Conservation (phyloP, 2,888 invertebrate species). For the Gibbula magus region DNA sequence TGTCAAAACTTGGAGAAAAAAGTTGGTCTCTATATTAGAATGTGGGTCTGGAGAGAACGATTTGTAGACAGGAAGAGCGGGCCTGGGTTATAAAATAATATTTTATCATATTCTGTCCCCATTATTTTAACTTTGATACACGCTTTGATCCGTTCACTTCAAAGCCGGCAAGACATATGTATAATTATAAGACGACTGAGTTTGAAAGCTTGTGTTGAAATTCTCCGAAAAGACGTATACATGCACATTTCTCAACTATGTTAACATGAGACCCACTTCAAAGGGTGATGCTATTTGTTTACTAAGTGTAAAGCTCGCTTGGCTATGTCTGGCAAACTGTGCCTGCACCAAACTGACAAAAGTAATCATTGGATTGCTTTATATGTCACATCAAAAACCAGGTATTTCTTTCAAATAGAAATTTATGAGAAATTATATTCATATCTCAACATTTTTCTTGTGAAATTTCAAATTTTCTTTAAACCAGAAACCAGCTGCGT, state of each 20-base stretch:
- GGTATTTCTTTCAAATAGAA: neutral
- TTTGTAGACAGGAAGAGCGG: neutral
- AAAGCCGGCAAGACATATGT: slow-evolving; percentile 26
- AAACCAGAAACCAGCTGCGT: too few relatives aligned
- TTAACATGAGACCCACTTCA: slow-evolving; percentile 5
- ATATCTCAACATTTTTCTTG: neutral
- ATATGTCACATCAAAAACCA: slow-evolving; percentile 20
- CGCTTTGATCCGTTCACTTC: slow-evolving; percentile 27
- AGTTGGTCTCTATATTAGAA: neutral
- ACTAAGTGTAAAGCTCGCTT: slow-evolving; percentile 19
- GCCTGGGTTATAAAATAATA: slow-evolving; percentile 43
- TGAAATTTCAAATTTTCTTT: too few relatives aligned
- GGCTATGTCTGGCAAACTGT: neutral
- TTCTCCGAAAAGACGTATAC: slow-evolving; percentile 19
- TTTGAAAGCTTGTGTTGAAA: slow-evolving; percentile 13
- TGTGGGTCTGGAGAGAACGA: neutral
- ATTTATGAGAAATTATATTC: slow-evolving; percentile 6
- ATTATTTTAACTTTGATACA: slow-evolving; percentile 39
- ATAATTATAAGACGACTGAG: slow-evolving; percentile 9
- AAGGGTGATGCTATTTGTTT: slow-evolving; percentile 10
- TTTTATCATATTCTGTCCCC: slow-evolving; percentile 51
- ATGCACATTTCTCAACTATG: slow-evolving; percentile 14
- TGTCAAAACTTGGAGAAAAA: slow-evolving; percentile 18
- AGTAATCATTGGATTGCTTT: slow-evolving; percentile 3
- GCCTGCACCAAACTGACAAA: neutral